These are phyloP conservation scores for Rhinogobius similis DNA, from an alignment of 2,113 vertebrate genomes.

Conservation along the genomic window DNA sequence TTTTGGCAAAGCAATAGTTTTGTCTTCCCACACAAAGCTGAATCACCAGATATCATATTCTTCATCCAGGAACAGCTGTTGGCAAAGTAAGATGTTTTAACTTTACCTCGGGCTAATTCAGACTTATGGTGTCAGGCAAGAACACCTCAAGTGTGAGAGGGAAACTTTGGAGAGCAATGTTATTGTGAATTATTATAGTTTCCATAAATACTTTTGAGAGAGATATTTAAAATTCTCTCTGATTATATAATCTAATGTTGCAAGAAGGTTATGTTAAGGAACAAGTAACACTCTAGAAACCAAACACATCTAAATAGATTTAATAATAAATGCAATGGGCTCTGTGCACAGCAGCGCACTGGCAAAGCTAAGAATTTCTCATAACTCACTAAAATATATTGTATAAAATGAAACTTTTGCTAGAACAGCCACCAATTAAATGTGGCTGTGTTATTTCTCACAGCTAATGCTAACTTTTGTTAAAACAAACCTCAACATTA, in stretches of 20 bases:
- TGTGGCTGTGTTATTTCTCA: too few relatives aligned
- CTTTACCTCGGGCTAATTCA: not conserved
- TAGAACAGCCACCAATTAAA: too few relatives aligned
- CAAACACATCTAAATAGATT: too few relatives aligned
- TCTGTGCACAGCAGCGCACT: too few relatives aligned
- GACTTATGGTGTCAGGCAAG: not conserved
- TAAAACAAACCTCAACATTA: too few relatives aligned
- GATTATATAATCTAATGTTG: not conserved
- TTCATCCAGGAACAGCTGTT: not conserved
- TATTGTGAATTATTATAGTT: not conserved
- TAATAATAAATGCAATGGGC: too few relatives aligned
- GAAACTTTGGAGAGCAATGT: not conserved
- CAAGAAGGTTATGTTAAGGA: not conserved
- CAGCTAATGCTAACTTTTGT: too few relatives aligned
- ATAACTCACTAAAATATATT: too few relatives aligned
- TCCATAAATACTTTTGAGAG: not conserved
- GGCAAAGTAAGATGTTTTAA: not conserved
- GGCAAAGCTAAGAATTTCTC: too few relatives aligned
- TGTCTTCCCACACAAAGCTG: conserved; percentile 1
- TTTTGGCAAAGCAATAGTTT: conserved; percentile 1
- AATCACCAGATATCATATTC: not conserved
- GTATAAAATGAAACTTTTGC: too few relatives aligned
- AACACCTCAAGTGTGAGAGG: not conserved
- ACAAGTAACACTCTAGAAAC: too few relatives aligned
- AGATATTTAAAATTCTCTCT: not conserved